Base-by-base conservation (phyloP, 2,113 vertebrate genomes). In the Percopsis transmontana region DNA sequence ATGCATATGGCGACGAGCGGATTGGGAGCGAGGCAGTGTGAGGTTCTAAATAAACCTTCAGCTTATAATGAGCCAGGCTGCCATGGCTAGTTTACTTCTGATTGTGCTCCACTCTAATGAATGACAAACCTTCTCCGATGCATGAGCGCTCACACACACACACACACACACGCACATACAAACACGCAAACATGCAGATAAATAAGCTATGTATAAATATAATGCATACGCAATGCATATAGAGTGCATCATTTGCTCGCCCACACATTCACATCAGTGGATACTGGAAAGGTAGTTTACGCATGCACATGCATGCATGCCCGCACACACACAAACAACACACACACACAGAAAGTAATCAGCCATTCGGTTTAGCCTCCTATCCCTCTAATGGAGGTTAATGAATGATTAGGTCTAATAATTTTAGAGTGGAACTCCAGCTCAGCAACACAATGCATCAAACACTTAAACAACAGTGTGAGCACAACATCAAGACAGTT, bases 1-100 rank as follows among this genome's bases (percentile, higher is more conserved):
- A 91, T 92, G 93, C 95, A 95, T 97, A 96, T 95, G 96, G 94
- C 87, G 91, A 89, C 90, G 92, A 94, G 92, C 94, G 92, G 92
- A 94, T 93, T 95, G 93, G 91, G 95, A 95, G 92, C 87, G 88
- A 79, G 68, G 91, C 92, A 91, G 91, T 89, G 89, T 93, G 90
- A 92, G 90, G 92, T 92, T 94, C 93, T 93, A 92, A 94, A 93
- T 92, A 94, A 95, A 94, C 91, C 92, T 92, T 91, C 87, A 89
- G 86, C 75, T 90, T 90, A 83, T 93, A 93, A 93, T 92, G 91
- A 93, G 92, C 87, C 85, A 87, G 92, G 88, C 90, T 86, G 86
- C 91, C 85, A 92, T 93, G 91, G 88, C 89, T 90, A 91, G 92
- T 93, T 92, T 93, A 89, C 86, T 84, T 85, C 89, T 88, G 89